phyloP scores from a whole-genome alignment of 1,140 invertebrate genomes.

The Macrobrachium nipponense region DNA sequence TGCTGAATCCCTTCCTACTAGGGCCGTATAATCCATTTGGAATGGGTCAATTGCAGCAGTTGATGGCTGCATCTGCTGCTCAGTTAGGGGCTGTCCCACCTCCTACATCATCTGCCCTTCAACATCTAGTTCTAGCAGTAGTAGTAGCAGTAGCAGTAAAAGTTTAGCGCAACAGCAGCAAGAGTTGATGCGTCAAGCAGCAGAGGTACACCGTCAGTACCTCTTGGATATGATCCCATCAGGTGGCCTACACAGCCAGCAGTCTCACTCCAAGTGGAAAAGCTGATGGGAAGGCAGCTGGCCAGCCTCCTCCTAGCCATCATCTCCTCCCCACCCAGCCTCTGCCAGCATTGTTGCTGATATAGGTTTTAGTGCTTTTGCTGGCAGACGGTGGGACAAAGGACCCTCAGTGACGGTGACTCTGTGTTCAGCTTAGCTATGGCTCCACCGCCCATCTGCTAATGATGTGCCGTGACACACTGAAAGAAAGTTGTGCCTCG shows the following conservation, averaged over 20 bases:
- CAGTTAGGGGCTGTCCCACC: slow-evolving; percentile 68
- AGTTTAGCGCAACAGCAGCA: slow-evolving; percentile 63
- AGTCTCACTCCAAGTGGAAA: slow-evolving; percentile 61
- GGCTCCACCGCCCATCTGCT: slow-evolving; percentile 28
- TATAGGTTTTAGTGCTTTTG: slow-evolving; percentile 31
- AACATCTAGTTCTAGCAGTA: slow-evolving; percentile 59
- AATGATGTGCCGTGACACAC: neutral
- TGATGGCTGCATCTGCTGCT: slow-evolving; percentile 80
- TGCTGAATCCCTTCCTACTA: slow-evolving; percentile 86
- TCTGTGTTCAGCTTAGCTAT: slow-evolving; percentile 55
- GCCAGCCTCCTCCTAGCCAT: slow-evolving; percentile 41
- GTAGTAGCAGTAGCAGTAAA: slow-evolving; percentile 64
- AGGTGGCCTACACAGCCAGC: slow-evolving; percentile 56
- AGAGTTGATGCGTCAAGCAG: slow-evolving; percentile 73
- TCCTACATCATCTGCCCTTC: slow-evolving; percentile 66
- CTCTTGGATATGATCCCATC: slow-evolving; percentile 93
- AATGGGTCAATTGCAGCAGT: slow-evolving; percentile 87
- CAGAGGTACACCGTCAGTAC: slow-evolving; percentile 93
- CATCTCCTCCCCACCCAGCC: slow-evolving; percentile 52
- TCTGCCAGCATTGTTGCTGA: slow-evolving; percentile 50
- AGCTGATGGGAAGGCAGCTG: slow-evolving; percentile 55
- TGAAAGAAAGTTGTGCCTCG: slow-evolving; percentile 32
- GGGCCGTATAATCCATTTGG: slow-evolving; percentile 64
- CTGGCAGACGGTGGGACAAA: slow-evolving; percentile 57
- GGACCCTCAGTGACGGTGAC: slow-evolving; percentile 51